phyloP scores from a whole-genome alignment of 2,888 invertebrate species.

The Calliphora vomitoria region DNA sequence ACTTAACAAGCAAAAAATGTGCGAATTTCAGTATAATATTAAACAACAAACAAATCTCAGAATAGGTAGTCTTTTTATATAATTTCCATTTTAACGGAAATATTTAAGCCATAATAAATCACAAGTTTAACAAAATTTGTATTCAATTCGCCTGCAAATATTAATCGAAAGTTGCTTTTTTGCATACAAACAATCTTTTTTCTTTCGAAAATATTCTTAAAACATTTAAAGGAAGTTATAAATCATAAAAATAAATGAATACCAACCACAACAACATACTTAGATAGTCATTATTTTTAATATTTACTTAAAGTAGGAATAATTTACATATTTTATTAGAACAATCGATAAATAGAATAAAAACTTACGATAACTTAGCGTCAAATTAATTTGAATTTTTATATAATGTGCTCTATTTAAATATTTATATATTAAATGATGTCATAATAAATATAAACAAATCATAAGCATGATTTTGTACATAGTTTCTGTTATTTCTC shows the following conservation, averaged over 20 bases:
- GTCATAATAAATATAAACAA: slow-evolving; percentile 66
- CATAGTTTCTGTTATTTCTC: background rate
- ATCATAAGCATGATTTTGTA: slow-evolving; percentile 37
- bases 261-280: background rate
- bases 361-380: background rate
- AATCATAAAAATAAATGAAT: background rate
- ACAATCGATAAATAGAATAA: background rate
- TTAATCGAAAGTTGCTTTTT: background rate
- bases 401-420: slow-evolving; percentile 11
- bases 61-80: background rate
- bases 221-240: slow-evolving; percentile 9
- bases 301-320: background rate
- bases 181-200: slow-evolving; percentile 17
- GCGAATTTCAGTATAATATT: no score
- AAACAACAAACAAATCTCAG: no score
- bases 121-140: slow-evolving; percentile 1
- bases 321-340: no score
- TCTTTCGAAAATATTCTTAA: background rate
- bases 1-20: no score
- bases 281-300: background rate
- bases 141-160: slow-evolving; percentile 19
- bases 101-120: background rate
- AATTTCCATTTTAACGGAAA: background rate
- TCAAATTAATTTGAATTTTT: slow-evolving; percentile 22
- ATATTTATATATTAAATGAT: slow-evolving; percentile 46